Conservation (phyloP, 2,797 vertebrate genomes). For the Pseudotriccus pelzelni region DNA sequence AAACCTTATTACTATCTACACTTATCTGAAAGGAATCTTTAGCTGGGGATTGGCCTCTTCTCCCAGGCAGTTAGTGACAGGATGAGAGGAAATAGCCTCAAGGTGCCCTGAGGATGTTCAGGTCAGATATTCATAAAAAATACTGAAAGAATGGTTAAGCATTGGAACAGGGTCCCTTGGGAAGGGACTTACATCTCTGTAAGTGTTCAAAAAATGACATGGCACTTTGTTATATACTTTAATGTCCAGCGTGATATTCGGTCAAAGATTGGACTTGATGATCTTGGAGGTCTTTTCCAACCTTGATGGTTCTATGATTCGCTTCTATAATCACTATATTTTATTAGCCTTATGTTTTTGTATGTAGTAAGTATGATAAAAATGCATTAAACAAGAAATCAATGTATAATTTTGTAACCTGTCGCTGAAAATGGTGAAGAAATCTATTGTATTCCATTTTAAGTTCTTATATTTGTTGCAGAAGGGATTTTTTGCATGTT, state of each 20-base stretch:
- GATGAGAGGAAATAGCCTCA: neutral
- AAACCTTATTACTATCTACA: neutral
- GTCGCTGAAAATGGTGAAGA: neutral
- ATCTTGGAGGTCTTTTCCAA: neutral
- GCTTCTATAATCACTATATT: neutral
- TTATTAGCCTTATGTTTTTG: neutral
- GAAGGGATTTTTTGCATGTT: neutral
- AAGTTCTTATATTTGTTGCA: neutral
- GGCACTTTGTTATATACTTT: neutral
- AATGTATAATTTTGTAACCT: neutral
- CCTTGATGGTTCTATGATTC: neutral
- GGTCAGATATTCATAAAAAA: neutral
- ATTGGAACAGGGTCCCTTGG: accelerated
- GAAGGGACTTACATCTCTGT: neutral
- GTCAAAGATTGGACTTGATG: neutral
- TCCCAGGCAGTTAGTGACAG: neutral
- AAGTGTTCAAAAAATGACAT: neutral
- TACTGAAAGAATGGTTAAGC: neutral
- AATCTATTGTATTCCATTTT: neutral
- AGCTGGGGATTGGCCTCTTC: neutral
- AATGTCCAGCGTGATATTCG: accelerated
- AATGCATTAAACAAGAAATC: neutral
- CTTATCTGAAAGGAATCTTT: neutral
- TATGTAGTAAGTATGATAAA: neutral
- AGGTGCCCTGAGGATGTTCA: neutral